phyloP scores from a whole-genome alignment of 2,797 vertebrate species.

The Propithecus deckenii region DNA sequence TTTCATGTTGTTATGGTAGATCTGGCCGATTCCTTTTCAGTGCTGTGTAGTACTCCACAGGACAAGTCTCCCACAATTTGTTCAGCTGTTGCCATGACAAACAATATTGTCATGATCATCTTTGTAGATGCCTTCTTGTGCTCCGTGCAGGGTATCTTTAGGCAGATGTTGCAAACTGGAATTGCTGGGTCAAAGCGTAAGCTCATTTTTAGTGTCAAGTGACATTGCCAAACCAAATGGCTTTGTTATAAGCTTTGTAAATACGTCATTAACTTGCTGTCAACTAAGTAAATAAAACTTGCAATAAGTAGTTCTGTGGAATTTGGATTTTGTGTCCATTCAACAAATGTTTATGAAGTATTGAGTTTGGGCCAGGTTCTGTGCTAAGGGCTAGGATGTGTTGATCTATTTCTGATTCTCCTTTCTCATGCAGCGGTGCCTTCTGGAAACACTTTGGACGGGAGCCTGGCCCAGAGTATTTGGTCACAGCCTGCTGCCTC shows the following conservation, averaged over 20 bases:
- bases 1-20: neutral
- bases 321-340: slow-evolving; percentile 60
- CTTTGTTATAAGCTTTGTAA: slow-evolving; percentile 57
- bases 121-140: neutral
- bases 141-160: neutral
- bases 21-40: neutral
- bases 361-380: neutral
- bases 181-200: slow-evolving; percentile 45
- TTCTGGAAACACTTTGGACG: slow-evolving; percentile 19
- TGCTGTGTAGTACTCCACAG: neutral
- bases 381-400: neutral
- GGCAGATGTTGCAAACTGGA: neutral
- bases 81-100: neutral
- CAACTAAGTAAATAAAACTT: slow-evolving; percentile 51
- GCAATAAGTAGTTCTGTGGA: slow-evolving; percentile 51
- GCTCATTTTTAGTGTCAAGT: slow-evolving; percentile 33
- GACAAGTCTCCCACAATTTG: neutral
- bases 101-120: neutral
- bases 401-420: slow-evolving; percentile 22
- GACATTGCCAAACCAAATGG: slow-evolving; percentile 48
- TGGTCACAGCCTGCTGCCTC: neutral
- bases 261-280: slow-evolving; percentile 47
- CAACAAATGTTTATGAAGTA: slow-evolving; percentile 43
- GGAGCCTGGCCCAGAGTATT: neutral
- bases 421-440: neutral